phyloP scores from a whole-genome alignment of 2,113 vertebrate species.

The human region DNA sequence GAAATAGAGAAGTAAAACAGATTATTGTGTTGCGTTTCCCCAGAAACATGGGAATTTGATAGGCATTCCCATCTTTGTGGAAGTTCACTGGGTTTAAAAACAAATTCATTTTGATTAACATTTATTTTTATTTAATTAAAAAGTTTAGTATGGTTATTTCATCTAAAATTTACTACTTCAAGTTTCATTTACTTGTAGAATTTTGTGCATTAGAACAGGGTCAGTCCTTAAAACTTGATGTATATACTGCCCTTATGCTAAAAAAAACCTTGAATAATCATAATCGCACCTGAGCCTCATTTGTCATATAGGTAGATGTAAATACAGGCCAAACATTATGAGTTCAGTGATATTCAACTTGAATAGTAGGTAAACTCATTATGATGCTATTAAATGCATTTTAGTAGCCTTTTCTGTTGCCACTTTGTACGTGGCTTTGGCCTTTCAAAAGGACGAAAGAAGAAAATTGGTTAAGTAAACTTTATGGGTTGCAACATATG shows the following conservation, averaged over 20 bases:
- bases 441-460: constrained; percentile 23
- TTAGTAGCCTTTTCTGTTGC: constrained; percentile 41
- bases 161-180: background rate
- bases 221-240: background rate
- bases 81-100: background rate
- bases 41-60: background rate
- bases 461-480: constrained; percentile 23
- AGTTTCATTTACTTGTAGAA: background rate
- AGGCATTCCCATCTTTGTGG: background rate
- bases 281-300: background rate
- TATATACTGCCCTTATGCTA: background rate
- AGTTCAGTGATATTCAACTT: background rate
- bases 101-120: constrained; percentile 17
- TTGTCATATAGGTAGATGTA: background rate
- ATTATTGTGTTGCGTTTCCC: background rate
- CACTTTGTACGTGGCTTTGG: constrained; percentile 28
- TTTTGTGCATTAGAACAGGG: background rate
- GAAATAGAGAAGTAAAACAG: background rate
- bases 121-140: constrained; percentile 52
- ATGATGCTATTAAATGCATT: background rate
- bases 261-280: constrained; percentile 2
- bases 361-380: background rate
- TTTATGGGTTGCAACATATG: background rate
- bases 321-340: background rate
- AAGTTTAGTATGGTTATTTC: background rate